Percentiles rank a stretch among this genome's conserved stretches.
These are phyloP conservation scores for Delia radicum DNA, from an alignment of 1,140 invertebrate genomes.

Conservation along the genomic window DNA sequence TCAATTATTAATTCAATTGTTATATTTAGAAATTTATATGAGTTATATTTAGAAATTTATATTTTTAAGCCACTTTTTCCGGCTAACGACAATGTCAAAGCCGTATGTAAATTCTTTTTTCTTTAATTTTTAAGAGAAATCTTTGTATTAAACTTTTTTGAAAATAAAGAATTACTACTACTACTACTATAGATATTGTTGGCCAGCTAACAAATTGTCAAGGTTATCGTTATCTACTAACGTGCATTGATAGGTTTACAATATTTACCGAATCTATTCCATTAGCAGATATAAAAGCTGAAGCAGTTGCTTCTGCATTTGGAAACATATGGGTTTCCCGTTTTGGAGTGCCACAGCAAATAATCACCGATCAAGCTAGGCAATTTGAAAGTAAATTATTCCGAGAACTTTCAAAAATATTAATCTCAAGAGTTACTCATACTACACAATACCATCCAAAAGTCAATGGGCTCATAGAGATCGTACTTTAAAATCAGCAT, in stretches of 20 bases:
- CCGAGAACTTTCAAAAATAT: constrained; percentile 11
- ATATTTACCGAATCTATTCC: constrained; percentile 7
- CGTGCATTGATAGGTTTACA: constrained; percentile 1
- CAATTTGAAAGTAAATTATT: constrained; percentile 48
- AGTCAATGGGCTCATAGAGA: constrained; percentile 45
- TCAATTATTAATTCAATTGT: too few species aligned
- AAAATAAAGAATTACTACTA: too few species aligned
- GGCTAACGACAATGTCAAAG: too few species aligned
- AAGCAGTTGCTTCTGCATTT: constrained; percentile 35
- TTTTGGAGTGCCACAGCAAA: constrained; percentile 38
- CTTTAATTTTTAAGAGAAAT: too few species aligned
- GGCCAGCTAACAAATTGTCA: too few species aligned
- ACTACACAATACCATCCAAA: constrained; percentile 33
- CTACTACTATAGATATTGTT: background rate
- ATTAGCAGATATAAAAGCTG: background rate
- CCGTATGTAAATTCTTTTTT: too few species aligned
- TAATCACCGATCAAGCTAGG: constrained; percentile 54
- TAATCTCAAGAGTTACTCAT: constrained; percentile 33
- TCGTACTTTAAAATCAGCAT: too few species aligned
- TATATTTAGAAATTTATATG: too few species aligned
- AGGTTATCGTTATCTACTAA: background rate
- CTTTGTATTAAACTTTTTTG: too few species aligned
- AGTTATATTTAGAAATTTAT: too few species aligned
- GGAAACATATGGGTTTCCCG: constrained; percentile 44
- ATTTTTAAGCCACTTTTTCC: too few species aligned